Evolutionary conservation across 2,888 invertebrate genomes (phyloP).

Genomic region (Euzophera pinguis): DNA sequence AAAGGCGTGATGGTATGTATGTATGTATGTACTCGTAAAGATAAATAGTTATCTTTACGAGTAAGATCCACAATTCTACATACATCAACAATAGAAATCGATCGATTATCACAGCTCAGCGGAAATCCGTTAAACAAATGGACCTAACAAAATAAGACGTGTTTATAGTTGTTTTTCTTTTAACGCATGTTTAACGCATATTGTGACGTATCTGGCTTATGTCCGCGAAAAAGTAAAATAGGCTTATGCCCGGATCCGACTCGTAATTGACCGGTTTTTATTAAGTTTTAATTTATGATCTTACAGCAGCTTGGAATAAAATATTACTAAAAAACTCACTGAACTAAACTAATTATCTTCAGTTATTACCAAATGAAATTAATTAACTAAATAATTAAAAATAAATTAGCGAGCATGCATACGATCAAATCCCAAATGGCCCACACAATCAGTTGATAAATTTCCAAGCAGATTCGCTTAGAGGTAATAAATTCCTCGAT

Average conservation of each 20-base stretch:
- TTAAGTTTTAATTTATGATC: no score
- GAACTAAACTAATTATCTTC: background rate
- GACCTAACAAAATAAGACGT: conserved; percentile 1
- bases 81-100: no score
- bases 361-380: background rate
- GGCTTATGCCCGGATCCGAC: no score
- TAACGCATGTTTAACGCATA: background rate
- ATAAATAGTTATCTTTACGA: no score
- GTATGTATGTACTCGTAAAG: no score
- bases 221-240: no score
- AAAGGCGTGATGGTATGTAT: no score
- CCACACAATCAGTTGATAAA: conserved; percentile 77
- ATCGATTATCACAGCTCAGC: background rate
- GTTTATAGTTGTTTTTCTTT: conserved; percentile 11
- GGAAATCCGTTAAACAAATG: conserved; percentile 11
- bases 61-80: no score
- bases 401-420: conserved; percentile 9
- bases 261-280: no score
- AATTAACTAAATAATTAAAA: background rate
- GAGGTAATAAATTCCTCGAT: conserved; percentile 76
- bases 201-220: conserved; percentile 1
- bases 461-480: conserved; percentile 72
- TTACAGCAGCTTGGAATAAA: no score
- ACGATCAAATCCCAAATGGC: conserved; percentile 31
- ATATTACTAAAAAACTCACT: no score